Evolutionary conservation across 2,113 vertebrate genomes (phyloP).

Genomic region (Carassius auratus): DNA sequence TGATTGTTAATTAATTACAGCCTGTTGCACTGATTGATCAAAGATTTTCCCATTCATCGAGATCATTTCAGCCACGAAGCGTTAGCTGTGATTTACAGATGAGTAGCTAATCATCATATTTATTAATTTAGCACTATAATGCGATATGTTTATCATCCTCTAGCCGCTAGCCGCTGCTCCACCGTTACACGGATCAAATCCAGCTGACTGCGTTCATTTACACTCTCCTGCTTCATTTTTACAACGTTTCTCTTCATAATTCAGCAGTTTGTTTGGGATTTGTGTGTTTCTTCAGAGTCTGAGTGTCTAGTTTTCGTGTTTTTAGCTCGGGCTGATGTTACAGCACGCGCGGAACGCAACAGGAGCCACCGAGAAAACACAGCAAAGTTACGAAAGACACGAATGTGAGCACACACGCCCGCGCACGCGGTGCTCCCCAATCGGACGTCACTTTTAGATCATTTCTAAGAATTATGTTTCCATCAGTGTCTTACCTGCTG

Average conservation of each 20-base stretch:
- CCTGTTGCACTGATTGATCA: background rate
- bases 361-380: constrained; percentile 27
- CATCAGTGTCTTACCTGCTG: constrained; percentile 73
- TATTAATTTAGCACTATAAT: background rate
- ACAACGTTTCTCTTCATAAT: background rate
- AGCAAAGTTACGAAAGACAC: constrained; percentile 45
- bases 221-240: background rate
- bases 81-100: background rate
- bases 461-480: constrained; percentile 11
- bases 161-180: constrained; percentile 23
- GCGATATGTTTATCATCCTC: background rate
- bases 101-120: background rate
- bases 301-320: background rate
- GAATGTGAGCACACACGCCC: background rate
- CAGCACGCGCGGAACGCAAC: constrained; percentile 9
- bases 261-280: background rate
- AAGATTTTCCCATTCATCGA: background rate
- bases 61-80: background rate
- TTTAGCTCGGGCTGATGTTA: constrained; percentile 27
- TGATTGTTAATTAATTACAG: background rate
- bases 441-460: background rate
- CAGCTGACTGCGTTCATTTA: background rate
- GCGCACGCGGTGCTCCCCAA: background rate
- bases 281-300: background rate
- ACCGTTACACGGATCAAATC: constrained; percentile 11